Evolutionary conservation across 2,888 invertebrate genomes (phyloP), one percentile per base, ranked within the genome.

Genomic region (Tetheella fluctuosa): DNA sequence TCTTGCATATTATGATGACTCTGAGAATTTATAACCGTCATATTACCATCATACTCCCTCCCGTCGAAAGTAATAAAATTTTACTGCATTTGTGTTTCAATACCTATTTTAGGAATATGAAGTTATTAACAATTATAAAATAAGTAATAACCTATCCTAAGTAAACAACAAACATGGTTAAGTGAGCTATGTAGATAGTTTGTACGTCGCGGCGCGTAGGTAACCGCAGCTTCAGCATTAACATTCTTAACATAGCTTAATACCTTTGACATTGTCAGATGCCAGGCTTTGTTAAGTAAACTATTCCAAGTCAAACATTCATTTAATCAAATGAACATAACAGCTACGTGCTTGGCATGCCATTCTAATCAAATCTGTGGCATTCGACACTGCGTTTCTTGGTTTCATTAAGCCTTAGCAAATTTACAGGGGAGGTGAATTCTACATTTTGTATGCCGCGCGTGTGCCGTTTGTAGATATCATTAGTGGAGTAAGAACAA

Each of bases 251-350:
- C 73, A 74, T 78, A 74, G 65, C 70, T 65, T 69, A 66, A 69
- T 72, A 67, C 70, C 74, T 75, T 83, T 83, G 80, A 75, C 76
- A 78, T 74, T 78, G 79, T 71, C 73, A 75, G 70, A 78, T 76
- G 75, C 76, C 73, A 73, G 71, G 69, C 64, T 77, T 76, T 76
- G 71, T 71, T 70, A 70, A 64, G 71, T 66, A 69, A 83, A 81
- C 81, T 81, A 80, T 83, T 83, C 70, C 59, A 71, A 78, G 77
- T 80, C 80, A 77, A 81, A 77, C 77, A 84, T 84, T 84, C 80
- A 81, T 86, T 84, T 84, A 85, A 85, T 85, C 80, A 83, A 84
- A 85, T 82, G 84, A 82, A 83, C 80, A 85, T 85, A 85, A 85
- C 79, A 77, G 76, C 73, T 80, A 84, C 86, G 86, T 86, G 85